A percentile compares a stretch with the other conserved stretches of the same genome.
Conservation (phyloP, 2,888 invertebrate species). For the Lepidochitona cinerea region DNA sequence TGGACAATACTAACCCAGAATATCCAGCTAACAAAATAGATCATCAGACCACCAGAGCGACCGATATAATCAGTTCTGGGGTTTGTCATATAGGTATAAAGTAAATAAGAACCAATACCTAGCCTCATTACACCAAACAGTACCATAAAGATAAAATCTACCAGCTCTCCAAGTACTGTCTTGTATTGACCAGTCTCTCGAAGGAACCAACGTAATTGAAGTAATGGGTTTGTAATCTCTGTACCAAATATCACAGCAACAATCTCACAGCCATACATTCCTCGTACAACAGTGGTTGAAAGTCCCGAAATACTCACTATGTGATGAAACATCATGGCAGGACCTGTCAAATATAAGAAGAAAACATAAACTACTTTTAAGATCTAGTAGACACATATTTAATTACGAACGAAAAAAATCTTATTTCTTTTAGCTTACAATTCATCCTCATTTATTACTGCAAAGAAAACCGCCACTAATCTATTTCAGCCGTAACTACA, state of each 20-base stretch:
- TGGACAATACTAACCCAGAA: slow-evolving; percentile 64
- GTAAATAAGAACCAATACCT: slow-evolving; percentile 53
- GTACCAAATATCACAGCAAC: slow-evolving; percentile 65
- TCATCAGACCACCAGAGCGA: slow-evolving; percentile 52
- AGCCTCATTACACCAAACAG: slow-evolving; percentile 63
- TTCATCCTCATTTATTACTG: too few species aligned
- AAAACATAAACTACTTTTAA: too few species aligned
- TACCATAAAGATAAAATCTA: slow-evolving; percentile 62
- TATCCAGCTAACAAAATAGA: slow-evolving; percentile 65
- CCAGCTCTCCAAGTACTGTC: slow-evolving; percentile 50
- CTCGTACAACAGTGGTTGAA: slow-evolving; percentile 42
- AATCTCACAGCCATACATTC: slow-evolving; percentile 65
- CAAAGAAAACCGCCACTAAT: too few species aligned
- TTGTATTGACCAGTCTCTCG: slow-evolving; percentile 47
- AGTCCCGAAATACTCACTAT: slow-evolving; percentile 60
- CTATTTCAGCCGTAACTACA: too few species aligned
- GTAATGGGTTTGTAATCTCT: slow-evolving; percentile 68
- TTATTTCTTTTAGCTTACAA: too few species aligned
- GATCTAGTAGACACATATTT: too few species aligned
- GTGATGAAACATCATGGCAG: slow-evolving; percentile 68
- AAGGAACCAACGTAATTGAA: slow-evolving; percentile 69
- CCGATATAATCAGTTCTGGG: slow-evolving; percentile 55
- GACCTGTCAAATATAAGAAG: slow-evolving; percentile 62
- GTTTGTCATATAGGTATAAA: slow-evolving; percentile 57
- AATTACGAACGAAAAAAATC: too few species aligned